These are phyloP conservation scores for Erpornis zantholeuca DNA, from an alignment of 2,113 vertebrate genomes.

Conservation along the genomic window DNA sequence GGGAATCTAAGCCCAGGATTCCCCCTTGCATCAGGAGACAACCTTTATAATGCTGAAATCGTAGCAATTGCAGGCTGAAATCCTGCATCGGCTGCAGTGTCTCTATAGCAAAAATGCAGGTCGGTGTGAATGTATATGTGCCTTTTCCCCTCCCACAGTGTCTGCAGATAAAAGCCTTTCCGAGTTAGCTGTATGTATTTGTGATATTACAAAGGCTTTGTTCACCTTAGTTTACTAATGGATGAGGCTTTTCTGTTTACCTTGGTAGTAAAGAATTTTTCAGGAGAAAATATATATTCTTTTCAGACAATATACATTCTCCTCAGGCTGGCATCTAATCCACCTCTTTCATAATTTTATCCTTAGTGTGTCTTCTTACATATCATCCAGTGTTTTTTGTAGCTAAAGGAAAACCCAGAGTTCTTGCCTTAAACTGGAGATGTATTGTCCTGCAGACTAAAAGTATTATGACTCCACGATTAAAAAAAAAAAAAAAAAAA, in stretches of 20 bases:
- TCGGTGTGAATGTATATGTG: accelerated
- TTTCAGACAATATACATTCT: neutral
- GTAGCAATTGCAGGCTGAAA: neutral
- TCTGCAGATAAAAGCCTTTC: neutral
- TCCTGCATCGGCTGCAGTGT: neutral
- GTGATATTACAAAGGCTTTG: neutral
- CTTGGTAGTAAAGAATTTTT: neutral
- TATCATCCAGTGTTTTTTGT: neutral
- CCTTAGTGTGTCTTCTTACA: neutral
- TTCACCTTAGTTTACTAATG: neutral
- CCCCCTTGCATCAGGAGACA: neutral
- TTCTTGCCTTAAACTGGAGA: neutral
- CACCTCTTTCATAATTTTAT: neutral
- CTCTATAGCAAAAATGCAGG: neutral
- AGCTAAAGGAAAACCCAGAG: neutral
- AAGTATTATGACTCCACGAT: neutral
- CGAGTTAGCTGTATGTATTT: neutral
- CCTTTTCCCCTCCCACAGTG: neutral
- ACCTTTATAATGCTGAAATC: neutral
- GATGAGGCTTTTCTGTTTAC: neutral
- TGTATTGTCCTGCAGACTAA: neutral
- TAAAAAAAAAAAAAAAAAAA: neutral
- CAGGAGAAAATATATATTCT: neutral
- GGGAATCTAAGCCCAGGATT: neutral
- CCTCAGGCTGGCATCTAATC: neutral